phyloP scores from a whole-genome alignment of 1,140 invertebrate genomes.

The Frieseomelitta varia region DNA sequence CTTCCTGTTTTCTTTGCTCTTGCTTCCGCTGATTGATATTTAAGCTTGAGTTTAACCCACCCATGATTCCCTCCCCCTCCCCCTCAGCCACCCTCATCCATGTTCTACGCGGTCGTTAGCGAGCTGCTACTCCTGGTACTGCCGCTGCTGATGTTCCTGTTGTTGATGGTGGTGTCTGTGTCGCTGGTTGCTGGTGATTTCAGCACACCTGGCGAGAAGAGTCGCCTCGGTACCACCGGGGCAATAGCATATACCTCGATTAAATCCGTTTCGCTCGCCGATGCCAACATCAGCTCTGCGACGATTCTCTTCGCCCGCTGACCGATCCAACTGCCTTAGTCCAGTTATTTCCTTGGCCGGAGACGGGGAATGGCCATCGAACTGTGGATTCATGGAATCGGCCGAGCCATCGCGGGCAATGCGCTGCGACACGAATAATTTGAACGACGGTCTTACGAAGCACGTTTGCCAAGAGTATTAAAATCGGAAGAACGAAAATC shows the following conservation, averaged over 20 bases:
- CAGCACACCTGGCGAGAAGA: slow-evolving; percentile 74
- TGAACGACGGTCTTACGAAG: neutral
- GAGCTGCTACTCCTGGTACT: slow-evolving; percentile 69
- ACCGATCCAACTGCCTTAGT: neutral
- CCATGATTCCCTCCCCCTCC: slow-evolving; percentile 31
- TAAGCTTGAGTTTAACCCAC: slow-evolving; percentile 77
- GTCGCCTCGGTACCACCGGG: slow-evolving; percentile 52
- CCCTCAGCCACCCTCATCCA: slow-evolving; percentile 63
- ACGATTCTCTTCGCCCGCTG: slow-evolving; percentile 31
- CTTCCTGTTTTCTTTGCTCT: slow-evolving; percentile 40
- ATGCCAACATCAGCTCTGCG: slow-evolving; percentile 41
- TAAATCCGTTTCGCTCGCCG: slow-evolving; percentile 67
- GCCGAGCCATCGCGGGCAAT: neutral
- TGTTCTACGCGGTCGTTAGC: slow-evolving; percentile 76
- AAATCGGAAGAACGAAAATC: neutral
- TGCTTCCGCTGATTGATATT: slow-evolving; percentile 79
- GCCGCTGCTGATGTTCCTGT: slow-evolving; percentile 65
- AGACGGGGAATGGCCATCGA: slow-evolving; percentile 32
- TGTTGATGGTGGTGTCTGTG: slow-evolving; percentile 57
- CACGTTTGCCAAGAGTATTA: neutral
- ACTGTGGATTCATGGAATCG: slow-evolving; percentile 56
- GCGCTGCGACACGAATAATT: neutral
- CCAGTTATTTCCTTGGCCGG: slow-evolving; percentile 22
- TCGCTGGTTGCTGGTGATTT: slow-evolving; percentile 65
- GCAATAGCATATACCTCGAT: slow-evolving; percentile 71